These are phyloP conservation scores for Mormyrops attenuatus DNA, from an alignment of 2,797 vertebrate genomes.

Conservation along the genomic window DNA sequence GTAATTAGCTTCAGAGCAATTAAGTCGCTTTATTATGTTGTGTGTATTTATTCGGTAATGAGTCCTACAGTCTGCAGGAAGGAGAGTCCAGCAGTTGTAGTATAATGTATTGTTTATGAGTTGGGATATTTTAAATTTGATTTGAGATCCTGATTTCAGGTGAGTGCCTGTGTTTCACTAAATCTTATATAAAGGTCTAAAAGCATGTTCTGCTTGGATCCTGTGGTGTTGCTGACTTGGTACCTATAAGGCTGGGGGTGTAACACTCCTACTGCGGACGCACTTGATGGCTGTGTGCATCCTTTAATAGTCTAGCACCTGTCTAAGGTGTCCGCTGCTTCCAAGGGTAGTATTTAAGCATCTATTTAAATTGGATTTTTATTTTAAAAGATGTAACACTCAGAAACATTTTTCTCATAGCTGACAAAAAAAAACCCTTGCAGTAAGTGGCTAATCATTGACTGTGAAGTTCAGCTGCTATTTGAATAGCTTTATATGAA, in stretches of 20 bases:
- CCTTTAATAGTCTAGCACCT: background rate
- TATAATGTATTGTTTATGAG: background rate
- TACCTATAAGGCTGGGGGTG: background rate
- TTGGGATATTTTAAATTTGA: background rate
- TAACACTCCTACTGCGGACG: background rate
- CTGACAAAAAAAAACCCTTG: background rate
- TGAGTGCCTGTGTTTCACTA: background rate
- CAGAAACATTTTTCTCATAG: background rate
- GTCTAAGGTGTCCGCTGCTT: background rate
- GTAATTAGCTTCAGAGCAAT: background rate
- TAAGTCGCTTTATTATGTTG: background rate
- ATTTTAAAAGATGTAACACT: background rate
- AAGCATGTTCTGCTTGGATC: background rate
- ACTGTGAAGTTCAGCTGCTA: background rate
- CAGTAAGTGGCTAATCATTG: slow-evolving; percentile 1
- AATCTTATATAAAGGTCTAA: background rate
- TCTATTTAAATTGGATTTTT: background rate
- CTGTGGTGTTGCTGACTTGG: background rate
- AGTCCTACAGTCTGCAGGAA: background rate
- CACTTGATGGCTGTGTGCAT: background rate
- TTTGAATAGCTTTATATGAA: background rate
- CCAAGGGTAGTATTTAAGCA: background rate
- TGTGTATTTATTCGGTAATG: background rate
- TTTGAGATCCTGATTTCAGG: background rate
- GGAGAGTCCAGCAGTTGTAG: background rate